Base-by-base conservation (phyloP, 2,888 invertebrate genomes). In the Pyralis farinalis region DNA sequence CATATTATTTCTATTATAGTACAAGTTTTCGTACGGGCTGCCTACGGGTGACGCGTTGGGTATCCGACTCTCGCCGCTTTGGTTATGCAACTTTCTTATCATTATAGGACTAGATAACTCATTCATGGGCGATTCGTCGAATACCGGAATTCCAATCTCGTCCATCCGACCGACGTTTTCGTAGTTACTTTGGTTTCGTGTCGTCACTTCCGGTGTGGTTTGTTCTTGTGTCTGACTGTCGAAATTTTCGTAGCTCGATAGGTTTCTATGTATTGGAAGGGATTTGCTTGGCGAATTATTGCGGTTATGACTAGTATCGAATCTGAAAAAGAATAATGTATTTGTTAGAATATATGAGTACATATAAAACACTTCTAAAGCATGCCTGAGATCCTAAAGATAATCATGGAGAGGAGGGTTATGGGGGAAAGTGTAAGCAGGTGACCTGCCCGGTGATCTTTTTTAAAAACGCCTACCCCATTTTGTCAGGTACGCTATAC, bases 21-120 rank as follows among this genome's bases (percentile, higher is more conserved):
- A 81, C 1, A 93, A 88, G 63, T 93, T 94, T 68, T 94, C 93
- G 55, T 93, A 93, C 0, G 91, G 90, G 53, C 90, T 91, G 2
- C 73, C 71, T 40, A 75, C 59, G 0, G 82, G 80, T 0, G 81
- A 78, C 0, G 68, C 49, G 1, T 59, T 44, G 5, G 58, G 54
- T 44, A 16, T 16, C 16, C 16, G 16, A 16, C 55, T 53, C 33
- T 55, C 47, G 12, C 50, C 56, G 11, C 63, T 76, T 57, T 77
- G 75, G 57, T 72, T 66, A 46, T 38, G 12, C 7, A 68, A 48
- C 55, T 80, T 87, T 38, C 84, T 77, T 50, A 86, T 78, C 71
- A 86, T 70, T 28, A 81, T 67, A 0, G 85, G 87, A 71, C 87
- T 89, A 64, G 87, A 81, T 32, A 87, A 51, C 41, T 82, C 77